These are phyloP conservation scores for Muscicapa comitata DNA, from an alignment of 2,797 vertebrate genomes.

Conservation along the genomic window DNA sequence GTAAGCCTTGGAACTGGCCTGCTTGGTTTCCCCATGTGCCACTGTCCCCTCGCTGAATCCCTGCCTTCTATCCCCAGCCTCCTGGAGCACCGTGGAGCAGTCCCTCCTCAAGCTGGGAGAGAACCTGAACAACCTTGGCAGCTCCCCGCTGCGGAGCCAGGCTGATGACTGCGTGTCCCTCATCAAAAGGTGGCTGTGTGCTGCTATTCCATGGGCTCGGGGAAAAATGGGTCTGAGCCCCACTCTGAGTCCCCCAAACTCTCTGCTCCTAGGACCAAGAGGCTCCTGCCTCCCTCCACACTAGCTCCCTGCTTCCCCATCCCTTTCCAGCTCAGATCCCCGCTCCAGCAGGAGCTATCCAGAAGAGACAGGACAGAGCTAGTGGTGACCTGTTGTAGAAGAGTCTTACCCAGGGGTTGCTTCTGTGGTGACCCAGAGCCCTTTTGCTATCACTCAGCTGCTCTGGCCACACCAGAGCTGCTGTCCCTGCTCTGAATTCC, in stretches of 20 bases:
- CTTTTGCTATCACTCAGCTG: neutral
- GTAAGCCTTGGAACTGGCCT: neutral
- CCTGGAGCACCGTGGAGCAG: conserved; percentile 90
- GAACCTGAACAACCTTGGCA: conserved; percentile 78
- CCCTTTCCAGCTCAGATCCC: neutral
- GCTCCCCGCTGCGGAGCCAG: conserved; percentile 79
- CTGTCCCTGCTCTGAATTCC: neutral
- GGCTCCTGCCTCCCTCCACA: neutral
- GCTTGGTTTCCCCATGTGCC: neutral
- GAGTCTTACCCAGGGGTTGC: neutral
- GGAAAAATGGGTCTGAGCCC: neutral
- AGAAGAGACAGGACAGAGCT: neutral
- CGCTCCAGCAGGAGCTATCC: fast-evolving
- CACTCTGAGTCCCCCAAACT: neutral
- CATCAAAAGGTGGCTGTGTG: conserved; percentile 83
- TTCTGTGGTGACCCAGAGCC: neutral
- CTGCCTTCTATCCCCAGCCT: conserved; percentile 74
- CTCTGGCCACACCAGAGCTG: neutral
- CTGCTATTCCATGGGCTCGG: fast-evolving
- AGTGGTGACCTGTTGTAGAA: neutral
- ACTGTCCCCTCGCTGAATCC: neutral
- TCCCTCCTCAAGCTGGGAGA: conserved; percentile 85
- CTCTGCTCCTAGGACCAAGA: neutral
- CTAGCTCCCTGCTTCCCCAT: neutral
- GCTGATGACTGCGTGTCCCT: conserved; percentile 85